Conservation (phyloP, 2,888 invertebrate genomes). For the Junonia oenone region DNA sequence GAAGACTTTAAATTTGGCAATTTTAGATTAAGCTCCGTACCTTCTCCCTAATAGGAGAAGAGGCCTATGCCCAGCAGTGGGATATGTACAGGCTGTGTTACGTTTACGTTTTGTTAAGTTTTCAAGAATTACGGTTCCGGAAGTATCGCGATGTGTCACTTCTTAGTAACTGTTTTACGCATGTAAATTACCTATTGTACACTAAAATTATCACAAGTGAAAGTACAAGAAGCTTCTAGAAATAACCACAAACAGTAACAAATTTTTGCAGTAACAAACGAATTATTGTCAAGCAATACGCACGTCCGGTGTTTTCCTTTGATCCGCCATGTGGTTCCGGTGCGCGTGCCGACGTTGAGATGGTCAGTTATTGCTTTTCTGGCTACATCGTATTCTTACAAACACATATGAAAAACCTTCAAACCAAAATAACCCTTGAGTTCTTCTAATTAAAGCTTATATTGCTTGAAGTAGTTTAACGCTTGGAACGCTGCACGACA, state of each 20-base stretch:
- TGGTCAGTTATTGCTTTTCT: slow-evolving; percentile 34
- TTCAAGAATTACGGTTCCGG: too few relatives aligned
- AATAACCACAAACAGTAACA: background rate
- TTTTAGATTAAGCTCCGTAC: too few relatives aligned
- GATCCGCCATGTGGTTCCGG: slow-evolving; percentile 39
- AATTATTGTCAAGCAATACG: slow-evolving; percentile 21
- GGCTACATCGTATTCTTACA: slow-evolving; percentile 20
- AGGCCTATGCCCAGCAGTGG: too few relatives aligned
- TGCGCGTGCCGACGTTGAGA: slow-evolving; percentile 33
- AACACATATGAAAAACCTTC: background rate
- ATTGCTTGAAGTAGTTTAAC: background rate
- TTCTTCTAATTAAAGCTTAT: background rate
- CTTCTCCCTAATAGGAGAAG: too few relatives aligned
- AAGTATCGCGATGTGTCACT: too few relatives aligned
- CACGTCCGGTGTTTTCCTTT: slow-evolving; percentile 32
- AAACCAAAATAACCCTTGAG: slow-evolving; percentile 2
- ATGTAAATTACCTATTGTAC: too few relatives aligned
- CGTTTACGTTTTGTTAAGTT: too few relatives aligned
- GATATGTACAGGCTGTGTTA: too few relatives aligned
- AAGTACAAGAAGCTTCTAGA: background rate
- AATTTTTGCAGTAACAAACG: slow-evolving; percentile 17
- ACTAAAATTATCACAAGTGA: background rate
- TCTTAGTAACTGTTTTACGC: too few relatives aligned
- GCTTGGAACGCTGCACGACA: background rate
- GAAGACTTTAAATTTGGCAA: too few relatives aligned